Percentiles rank a stretch among this genome's conserved stretches.
Evolutionary conservation across 2,888 invertebrate genomes (phyloP).

Genomic region (Lasioglossum figueresi): DNA sequence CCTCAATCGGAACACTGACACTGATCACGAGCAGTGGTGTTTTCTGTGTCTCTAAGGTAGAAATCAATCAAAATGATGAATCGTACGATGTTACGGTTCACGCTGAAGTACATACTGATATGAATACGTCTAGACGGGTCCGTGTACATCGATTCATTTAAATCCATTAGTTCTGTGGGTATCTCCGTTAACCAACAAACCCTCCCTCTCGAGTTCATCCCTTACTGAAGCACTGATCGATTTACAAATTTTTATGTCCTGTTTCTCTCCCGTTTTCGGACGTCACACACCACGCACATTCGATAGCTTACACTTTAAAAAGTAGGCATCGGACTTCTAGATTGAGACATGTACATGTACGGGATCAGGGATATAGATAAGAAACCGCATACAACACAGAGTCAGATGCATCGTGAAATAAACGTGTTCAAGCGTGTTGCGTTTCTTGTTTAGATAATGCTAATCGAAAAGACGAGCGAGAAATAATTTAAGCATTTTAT

Average conservation of each 20-base stretch:
- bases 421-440: slow-evolving; percentile 7
- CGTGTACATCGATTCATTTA: slow-evolving; percentile 25
- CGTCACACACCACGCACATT: slow-evolving; percentile 20
- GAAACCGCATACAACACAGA: slow-evolving; percentile 20
- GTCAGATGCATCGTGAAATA: slow-evolving; percentile 5
- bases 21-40: slow-evolving; percentile 9
- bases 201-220: slow-evolving; percentile 27
- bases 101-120: slow-evolving; percentile 26
- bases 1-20: too few species aligned
- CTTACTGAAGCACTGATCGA: slow-evolving; percentile 25
- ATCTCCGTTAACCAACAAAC: slow-evolving; percentile 37
- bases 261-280: slow-evolving; percentile 11
- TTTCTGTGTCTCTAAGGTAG: slow-evolving; percentile 15
- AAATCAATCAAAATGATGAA: slow-evolving; percentile 25
- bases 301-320: slow-evolving; percentile 15
- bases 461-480: background rate
- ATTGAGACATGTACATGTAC: slow-evolving; percentile 31
- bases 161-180: slow-evolving; percentile 35
- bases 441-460: background rate
- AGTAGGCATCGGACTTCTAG: slow-evolving; percentile 23
- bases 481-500: background rate
- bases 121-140: slow-evolving; percentile 16
- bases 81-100: slow-evolving; percentile 1
- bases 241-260: slow-evolving; percentile 17
- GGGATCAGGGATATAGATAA: slow-evolving; percentile 28